A percentile compares a stretch with the other conserved stretches of the same genome.
Conservation (phyloP, 2,113 vertebrate genomes). For the Diadophis punctatus region DNA sequence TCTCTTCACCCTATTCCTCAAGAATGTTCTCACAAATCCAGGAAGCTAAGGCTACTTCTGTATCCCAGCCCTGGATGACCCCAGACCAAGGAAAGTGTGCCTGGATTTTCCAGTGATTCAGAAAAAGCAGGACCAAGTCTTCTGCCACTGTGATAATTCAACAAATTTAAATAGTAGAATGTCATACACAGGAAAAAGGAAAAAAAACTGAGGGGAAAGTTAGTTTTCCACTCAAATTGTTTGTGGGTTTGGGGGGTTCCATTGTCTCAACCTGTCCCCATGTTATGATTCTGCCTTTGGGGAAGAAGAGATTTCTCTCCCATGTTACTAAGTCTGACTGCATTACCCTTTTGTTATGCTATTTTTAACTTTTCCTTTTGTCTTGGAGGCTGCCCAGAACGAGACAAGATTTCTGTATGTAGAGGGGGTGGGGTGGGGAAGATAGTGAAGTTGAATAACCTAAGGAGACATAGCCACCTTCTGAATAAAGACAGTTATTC, state of each 20-base stretch:
- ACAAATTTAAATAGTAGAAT: neutral
- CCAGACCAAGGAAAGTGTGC: neutral
- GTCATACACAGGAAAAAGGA: neutral
- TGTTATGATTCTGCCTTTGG: neutral
- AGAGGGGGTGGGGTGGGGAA: neutral
- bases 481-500: neutral
- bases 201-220: neutral
- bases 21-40: neutral
- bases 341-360: neutral
- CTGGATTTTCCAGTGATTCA: neutral
- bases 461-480: neutral
- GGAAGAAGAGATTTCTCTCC: neutral
- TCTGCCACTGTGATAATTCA: neutral
- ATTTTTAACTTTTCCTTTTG: neutral
- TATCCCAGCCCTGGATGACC: neutral
- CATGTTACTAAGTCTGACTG: neutral
- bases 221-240: neutral
- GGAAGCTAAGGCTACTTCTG: neutral
- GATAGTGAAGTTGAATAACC: neutral
- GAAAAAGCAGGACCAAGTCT: slow-evolving; percentile 2
- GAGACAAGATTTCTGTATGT: neutral
- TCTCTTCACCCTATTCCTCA: neutral
- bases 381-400: neutral
- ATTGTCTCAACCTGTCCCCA: neutral
- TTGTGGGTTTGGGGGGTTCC: neutral